phyloP scores from a whole-genome alignment of 2,113 vertebrate species.

The human region GRCh38 chr5:173070001-173070500 shows the following conservation, averaged over 20 bases:
- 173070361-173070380: background rate
- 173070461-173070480: background rate
- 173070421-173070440: background rate
- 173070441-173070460: background rate
- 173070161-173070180: too few species aligned
- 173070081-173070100: too few species aligned
- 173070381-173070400: conserved; percentile 14
- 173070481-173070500: too few species aligned
- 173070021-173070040: too few species aligned
- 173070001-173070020: too few species aligned
- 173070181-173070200: too few species aligned
- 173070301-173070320: background rate
- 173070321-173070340: background rate
- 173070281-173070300: background rate
- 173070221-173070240: background rate
- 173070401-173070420: conserved; percentile 4
- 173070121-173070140: too few species aligned
- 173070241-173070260: background rate
- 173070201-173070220: background rate
- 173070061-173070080: too few species aligned
- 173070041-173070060: too few species aligned
- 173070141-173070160: too few species aligned
- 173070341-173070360: background rate
- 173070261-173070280: background rate
- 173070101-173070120: too few species aligned